Percentiles rank a stretch among this genome's conserved stretches.
phyloP scores from a whole-genome alignment of 2,888 invertebrate species.

The Himalopsyche japonica region DNA sequence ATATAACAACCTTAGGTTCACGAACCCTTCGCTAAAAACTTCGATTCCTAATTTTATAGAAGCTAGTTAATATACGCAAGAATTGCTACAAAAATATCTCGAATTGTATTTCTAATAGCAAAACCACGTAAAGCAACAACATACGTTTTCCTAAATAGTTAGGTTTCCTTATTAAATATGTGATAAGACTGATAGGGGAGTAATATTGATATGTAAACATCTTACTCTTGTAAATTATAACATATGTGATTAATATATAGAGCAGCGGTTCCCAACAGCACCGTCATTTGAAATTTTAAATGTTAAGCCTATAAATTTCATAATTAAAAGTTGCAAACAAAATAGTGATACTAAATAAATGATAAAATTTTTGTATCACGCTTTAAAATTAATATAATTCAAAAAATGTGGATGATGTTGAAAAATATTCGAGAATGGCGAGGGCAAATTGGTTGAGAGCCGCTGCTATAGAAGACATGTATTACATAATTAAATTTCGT shows the following conservation, averaged over 20 bases:
- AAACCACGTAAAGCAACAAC: neutral
- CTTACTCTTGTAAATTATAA: neutral
- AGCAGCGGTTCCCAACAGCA: no score
- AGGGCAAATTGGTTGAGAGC: no score
- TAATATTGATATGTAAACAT: neutral
- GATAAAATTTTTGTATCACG: no score
- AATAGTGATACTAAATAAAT: no score
- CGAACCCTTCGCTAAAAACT: conserved; percentile 2
- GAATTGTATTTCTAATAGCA: neutral
- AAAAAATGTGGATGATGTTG: no score
- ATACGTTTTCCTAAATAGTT: neutral
- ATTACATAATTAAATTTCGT: neutral
- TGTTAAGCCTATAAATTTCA: no score
- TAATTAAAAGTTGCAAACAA: no score
- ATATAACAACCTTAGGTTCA: conserved; percentile 35
- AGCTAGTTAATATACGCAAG: neutral
- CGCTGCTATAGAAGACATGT: neutral
- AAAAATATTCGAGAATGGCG: no score
- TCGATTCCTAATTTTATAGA: neutral
- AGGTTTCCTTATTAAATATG: neutral
- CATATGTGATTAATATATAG: neutral
- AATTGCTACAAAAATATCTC: neutral
- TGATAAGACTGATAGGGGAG: neutral
- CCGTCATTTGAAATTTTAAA: no score
- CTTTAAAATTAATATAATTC: no score